Conservation (phyloP, 2,113 vertebrate genomes). For the Syngnathus floridae region DNA sequence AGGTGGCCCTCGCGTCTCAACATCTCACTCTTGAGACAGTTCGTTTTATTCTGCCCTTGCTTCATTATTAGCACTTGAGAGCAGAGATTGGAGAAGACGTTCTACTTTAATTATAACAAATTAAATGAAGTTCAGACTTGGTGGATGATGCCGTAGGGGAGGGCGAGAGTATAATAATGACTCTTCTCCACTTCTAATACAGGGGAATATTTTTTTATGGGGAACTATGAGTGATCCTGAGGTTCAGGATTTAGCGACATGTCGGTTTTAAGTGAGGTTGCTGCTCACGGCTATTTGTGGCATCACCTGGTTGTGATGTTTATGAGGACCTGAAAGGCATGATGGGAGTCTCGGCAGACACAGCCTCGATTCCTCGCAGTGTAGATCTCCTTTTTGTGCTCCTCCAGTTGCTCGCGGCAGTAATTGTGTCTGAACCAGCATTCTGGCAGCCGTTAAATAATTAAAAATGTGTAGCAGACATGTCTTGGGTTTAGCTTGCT, state of each 20-base stretch:
- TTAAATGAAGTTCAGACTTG: not conserved
- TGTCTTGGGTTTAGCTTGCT: too few relatives aligned
- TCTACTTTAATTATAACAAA: constrained; percentile 35
- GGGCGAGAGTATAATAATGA: not conserved
- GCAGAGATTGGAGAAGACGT: constrained; percentile 13
- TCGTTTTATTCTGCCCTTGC: constrained; percentile 7
- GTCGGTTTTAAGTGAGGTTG: constrained; percentile 6
- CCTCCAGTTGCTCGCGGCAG: not conserved
- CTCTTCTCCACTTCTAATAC: not conserved
- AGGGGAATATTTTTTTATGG: not conserved
- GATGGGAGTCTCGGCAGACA: constrained; percentile 32
- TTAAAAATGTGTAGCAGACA: too few relatives aligned
- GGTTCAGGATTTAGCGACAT: constrained; percentile 9
- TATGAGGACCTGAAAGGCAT: constrained; percentile 39
- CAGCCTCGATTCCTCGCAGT: not conserved
- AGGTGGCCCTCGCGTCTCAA: constrained; percentile 2
- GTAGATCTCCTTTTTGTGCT: not conserved
- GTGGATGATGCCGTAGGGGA: not conserved
- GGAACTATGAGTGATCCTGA: constrained; percentile 5
- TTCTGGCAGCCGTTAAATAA: too few relatives aligned
- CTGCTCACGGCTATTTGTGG: constrained; percentile 43
- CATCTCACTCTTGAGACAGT: constrained; percentile 2
- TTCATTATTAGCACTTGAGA: constrained; percentile 47
- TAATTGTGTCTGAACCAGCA: not conserved
- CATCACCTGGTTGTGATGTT: constrained; percentile 40